Base-by-base conservation (phyloP, 2,113 vertebrate genomes). In the Vombatus ursinus region DNA sequence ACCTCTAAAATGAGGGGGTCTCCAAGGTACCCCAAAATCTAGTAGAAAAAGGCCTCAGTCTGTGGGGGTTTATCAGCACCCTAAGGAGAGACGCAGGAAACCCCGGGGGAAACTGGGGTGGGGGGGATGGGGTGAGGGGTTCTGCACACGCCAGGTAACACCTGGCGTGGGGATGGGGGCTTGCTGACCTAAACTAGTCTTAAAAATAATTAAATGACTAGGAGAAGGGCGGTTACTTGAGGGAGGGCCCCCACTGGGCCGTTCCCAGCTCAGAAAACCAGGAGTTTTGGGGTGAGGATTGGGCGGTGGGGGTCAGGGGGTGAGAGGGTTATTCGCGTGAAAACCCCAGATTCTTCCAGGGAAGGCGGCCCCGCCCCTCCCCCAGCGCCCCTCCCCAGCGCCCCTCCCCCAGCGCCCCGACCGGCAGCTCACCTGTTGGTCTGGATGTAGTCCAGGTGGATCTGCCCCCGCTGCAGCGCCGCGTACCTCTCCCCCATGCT, bases 401-500 rank as follows among this genome's bases (percentile, higher is more conserved):
- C 90, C 89, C n/a, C 23, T 19, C 14, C 95, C 25, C 0, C 0
- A 12, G 84, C 0, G 0, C 19, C n/a, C 50, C 52, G 16, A 0
- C 22, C 0, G 4, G 2, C 7, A 51, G 97, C 98, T 98, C 95
- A 98, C 98, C 98, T 98, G 49, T 98, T 98, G 50, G 97, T 97
- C 2, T 98, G 97, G 95, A 98, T 97, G 92, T 98, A 98, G n/a
- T 98, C 97, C 97, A 98, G 95, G 28, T 92, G 96, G 77, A 98
- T 53, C 19, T 49, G 61, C 1, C 98, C 98, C 90, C 98, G 57
- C 44, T 12, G 95, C 51, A 98, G 93, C 3, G 8, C 0, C 0
- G 89, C 26, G 2, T 98, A 98, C 19, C 84, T 95, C 48, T 94
- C 48, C 0, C 37, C 90, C 96, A 96, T 96, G 52, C 37, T 8